A percentile compares a stretch with the other conserved stretches of the same genome.
Evolutionary conservation across 1,140 invertebrate genomes (phyloP).

Genomic region (Bathynomus jamesi): DNA sequence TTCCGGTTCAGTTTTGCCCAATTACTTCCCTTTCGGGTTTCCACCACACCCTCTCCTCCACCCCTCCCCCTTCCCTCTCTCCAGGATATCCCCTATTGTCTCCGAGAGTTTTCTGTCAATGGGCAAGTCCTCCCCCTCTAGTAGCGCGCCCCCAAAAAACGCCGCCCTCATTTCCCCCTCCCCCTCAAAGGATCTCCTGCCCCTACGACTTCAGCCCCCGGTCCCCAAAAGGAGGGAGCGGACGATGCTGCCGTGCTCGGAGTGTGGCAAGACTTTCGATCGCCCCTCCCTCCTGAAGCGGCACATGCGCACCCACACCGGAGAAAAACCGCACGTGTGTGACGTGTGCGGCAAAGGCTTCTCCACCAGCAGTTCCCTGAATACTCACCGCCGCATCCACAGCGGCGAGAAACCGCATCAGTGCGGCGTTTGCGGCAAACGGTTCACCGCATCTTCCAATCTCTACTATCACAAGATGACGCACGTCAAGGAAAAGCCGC

Average conservation of each 20-base stretch:
- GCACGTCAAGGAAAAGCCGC: conserved; percentile 78
- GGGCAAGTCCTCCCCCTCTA: not conserved
- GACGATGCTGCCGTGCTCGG: conserved; percentile 66
- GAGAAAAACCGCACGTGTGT: conserved; percentile 93
- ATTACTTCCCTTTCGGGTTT: not conserved
- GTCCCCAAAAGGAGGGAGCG: conserved; percentile 43
- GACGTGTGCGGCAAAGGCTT: conserved; percentile 87
- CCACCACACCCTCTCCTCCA: not conserved
- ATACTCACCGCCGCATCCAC: conserved; percentile 91
- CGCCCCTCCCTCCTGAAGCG: conserved; percentile 70
- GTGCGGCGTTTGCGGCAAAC: conserved; percentile 88
- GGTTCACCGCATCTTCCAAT: conserved; percentile 93
- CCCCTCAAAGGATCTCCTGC: not conserved
- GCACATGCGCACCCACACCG: conserved; percentile 73
- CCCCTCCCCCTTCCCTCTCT: not conserved
- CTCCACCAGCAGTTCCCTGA: conserved; percentile 88
- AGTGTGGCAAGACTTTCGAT: conserved; percentile 80
- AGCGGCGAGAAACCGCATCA: conserved; percentile 92
- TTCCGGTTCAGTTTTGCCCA: not conserved
- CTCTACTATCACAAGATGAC: conserved; percentile 98
- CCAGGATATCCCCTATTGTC: not conserved
- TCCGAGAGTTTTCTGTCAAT: not conserved
- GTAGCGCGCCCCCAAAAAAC: not conserved
- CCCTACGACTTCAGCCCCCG: not conserved
- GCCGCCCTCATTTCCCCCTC: not conserved